A percentile compares a stretch with the other conserved stretches of the same genome.
Evolutionary conservation across 2,797 vertebrate species (phyloP).

Genomic region (Poeciliopsis turneri): DNA sequence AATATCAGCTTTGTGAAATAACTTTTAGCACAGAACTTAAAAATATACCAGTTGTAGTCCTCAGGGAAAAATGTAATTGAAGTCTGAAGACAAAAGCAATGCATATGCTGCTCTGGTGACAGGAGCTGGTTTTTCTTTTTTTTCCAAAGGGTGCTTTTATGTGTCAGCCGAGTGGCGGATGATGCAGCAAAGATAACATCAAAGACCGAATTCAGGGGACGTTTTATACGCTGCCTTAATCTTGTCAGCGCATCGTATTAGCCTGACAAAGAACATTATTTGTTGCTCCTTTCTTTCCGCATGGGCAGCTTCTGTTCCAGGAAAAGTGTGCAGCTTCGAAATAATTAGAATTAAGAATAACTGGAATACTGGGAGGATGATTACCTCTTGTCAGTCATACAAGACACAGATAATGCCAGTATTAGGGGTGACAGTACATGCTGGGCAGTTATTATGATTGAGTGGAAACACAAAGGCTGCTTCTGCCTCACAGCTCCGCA

Average conservation of each 20-base stretch:
- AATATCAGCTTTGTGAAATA: constrained; percentile 11
- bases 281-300: constrained; percentile 29
- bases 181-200: constrained; percentile 61
- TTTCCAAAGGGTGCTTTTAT: constrained; percentile 44
- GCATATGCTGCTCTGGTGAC: constrained; percentile 29
- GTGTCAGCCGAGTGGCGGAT: constrained; percentile 49
- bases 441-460: constrained; percentile 35
- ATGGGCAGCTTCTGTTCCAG: constrained; percentile 24
- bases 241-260: constrained; percentile 60
- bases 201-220: constrained; percentile 53
- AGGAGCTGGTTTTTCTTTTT: background rate
- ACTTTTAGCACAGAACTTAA: constrained; percentile 25
- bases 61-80: constrained; percentile 37
- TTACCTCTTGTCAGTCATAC: constrained; percentile 21
- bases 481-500: background rate
- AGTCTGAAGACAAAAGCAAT: constrained; percentile 46
- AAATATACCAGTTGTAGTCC: constrained; percentile 38
- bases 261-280: constrained; percentile 48
- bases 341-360: constrained; percentile 12
- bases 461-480: constrained; percentile 26
- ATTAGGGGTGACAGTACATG: constrained; percentile 25
- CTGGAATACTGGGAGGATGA: constrained; percentile 18
- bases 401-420: constrained; percentile 17
- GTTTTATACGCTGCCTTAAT: constrained; percentile 54
- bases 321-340: constrained; percentile 21